Evolutionary conservation across 2,113 vertebrate genomes (phyloP).

Genomic region (Struthio camelus): DNA sequence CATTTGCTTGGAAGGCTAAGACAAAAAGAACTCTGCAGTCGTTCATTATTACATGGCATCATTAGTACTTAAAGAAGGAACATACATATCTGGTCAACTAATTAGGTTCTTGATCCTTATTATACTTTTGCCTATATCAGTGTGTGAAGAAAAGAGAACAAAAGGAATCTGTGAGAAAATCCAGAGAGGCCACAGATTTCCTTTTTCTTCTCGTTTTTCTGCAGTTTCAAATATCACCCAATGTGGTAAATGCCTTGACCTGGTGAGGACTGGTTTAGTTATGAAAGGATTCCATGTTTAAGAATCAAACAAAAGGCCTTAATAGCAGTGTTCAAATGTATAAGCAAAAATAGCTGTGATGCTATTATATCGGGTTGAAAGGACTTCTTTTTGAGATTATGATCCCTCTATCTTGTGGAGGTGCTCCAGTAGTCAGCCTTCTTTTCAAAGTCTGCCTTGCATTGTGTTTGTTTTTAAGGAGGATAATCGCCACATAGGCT

Average conservation of each 20-base stretch:
- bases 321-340: not conserved
- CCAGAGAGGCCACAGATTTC: not conserved
- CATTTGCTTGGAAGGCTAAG: not conserved
- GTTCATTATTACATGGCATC: not conserved
- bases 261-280: not conserved
- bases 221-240: not conserved
- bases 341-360: not conserved
- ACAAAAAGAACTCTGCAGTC: not conserved
- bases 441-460: not conserved
- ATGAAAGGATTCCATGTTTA: not conserved
- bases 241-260: not conserved
- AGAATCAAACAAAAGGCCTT: not conserved
- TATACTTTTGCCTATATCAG: not conserved
- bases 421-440: not conserved
- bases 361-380: not conserved
- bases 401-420: not conserved
- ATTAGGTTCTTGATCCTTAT: not conserved
- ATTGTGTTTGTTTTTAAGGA: not conserved
- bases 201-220: not conserved
- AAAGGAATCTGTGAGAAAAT: not conserved
- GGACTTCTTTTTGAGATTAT: not conserved
- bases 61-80: not conserved
- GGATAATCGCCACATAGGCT: not conserved
- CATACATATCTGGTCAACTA: fast-evolving
- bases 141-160: not conserved